Evolutionary conservation across 2,888 invertebrate genomes (phyloP), one percentile per base, ranked within the genome.

Genomic region (Hyles lineata): DNA sequence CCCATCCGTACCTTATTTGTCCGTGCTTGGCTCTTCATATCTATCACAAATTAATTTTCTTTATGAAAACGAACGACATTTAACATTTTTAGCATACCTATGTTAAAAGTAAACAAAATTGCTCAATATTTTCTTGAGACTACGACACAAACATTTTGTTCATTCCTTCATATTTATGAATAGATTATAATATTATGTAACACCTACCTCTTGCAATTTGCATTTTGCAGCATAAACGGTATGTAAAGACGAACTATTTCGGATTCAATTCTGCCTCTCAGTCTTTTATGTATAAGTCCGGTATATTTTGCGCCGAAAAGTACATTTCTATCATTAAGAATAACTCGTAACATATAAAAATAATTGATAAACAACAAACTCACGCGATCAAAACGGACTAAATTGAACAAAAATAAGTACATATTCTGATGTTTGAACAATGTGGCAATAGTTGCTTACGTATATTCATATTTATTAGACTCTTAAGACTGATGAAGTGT

Each of bases 401-500:
- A 25, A 17, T 60, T 15, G 60, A 60, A 17, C 60, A 60, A 60
- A 21, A 23, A 60, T 60, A 25, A 25, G 25, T 23, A 25, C 23
- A 60, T 60, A 3, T 25, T 23, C 43, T 15, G 43, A 15, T 60
- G 60, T 15, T 7, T 25, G 9, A 25, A 58, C n/a, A 23, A 60
- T 23, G 15, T 23, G 15, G 5, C 25, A 17, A 4, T 25, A 60
- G 23, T 43, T 6, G 23, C 63, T 67, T 50, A 17, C 21, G 21
- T 67, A 9, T 32, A n/a, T 63, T 55, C 32, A n/a, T 32, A 63
- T 63, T 63, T 21, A 32, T 35, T 63, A 67, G 43, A 67, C 43
- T 43, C 15, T 67, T 67, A 67, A 67, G 67, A 67, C 67, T 50
- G 50, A 67, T 23, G 21, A 67, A 23, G 15, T 67, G 67, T 67